Conservation (phyloP, 1,140 invertebrate genomes). For the Drosophila takahashii region DNA sequence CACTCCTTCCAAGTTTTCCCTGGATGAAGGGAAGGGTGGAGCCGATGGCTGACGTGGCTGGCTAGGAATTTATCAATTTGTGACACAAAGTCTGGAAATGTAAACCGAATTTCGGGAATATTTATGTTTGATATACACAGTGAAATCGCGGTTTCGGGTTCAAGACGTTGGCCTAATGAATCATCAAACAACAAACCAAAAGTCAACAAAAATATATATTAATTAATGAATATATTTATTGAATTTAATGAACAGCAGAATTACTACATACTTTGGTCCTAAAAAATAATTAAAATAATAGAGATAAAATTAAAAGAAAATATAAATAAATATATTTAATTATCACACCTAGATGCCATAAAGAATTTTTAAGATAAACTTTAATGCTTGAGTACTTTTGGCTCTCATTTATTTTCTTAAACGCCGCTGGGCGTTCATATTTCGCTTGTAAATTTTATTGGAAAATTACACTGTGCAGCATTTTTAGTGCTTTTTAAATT, state of each 20-base stretch:
- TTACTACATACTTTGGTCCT: constrained; percentile 18
- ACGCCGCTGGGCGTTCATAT: no score
- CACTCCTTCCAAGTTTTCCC: neutral
- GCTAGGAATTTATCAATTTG: constrained; percentile 48
- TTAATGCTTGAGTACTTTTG: no score
- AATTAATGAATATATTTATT: neutral
- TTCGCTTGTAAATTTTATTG: no score
- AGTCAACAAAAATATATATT: neutral
- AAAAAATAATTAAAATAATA: no score
- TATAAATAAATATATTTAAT: no score
- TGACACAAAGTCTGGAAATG: constrained; percentile 43
- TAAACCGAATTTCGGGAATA: constrained; percentile 22
- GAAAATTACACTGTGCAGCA: no score
- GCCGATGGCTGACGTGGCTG: constrained; percentile 45
- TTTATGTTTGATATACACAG: constrained; percentile 11
- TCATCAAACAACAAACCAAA: neutral
- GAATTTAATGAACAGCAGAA: no score
- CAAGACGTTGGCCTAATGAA: neutral
- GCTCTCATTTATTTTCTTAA: no score
- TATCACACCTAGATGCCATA: no score
- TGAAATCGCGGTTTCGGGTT: neutral
- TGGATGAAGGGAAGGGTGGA: neutral
- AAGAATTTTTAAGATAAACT: no score
- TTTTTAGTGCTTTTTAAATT: no score
- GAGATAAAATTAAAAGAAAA: no score